phyloP scores from a whole-genome alignment of 2,113 vertebrate species.

The Phalacrocorax brasilianus region DNA sequence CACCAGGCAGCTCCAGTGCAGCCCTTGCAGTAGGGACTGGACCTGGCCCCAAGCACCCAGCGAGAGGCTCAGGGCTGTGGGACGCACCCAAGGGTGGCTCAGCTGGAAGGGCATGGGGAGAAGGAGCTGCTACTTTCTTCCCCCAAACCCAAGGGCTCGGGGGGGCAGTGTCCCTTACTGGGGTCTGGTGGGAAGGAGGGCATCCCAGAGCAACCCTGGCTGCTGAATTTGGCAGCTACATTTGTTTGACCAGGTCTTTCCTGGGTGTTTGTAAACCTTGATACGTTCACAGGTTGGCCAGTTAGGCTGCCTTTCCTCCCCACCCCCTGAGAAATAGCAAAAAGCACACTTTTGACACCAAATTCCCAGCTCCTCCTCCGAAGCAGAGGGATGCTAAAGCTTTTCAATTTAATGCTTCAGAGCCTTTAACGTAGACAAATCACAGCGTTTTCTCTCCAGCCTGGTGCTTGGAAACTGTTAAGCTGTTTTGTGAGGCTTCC shows the following conservation, averaged over 20 bases:
- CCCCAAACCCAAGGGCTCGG: accelerated
- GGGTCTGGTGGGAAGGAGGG: not conserved
- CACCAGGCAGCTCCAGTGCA: not conserved
- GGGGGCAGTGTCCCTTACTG: not conserved
- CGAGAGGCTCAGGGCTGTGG: not conserved
- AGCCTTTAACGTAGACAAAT: not conserved
- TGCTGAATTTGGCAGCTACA: not conserved
- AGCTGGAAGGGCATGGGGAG: not conserved
- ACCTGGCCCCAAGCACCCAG: not conserved
- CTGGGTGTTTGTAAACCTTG: not conserved
- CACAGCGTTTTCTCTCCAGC: not conserved
- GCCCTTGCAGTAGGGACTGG: too few relatives aligned
- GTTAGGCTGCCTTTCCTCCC: accelerated
- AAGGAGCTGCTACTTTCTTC: not conserved
- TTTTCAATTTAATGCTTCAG: not conserved
- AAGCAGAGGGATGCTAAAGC: not conserved
- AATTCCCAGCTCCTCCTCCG: not conserved
- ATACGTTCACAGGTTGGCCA: not conserved
- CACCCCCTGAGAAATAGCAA: not conserved
- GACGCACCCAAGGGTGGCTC: accelerated
- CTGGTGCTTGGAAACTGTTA: accelerated
- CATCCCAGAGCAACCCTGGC: not conserved
- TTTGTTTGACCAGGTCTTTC: not conserved
- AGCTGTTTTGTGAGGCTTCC: not conserved
- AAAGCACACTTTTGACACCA: not conserved